Evolutionary conservation across 1,140 invertebrate genomes (phyloP).

Genomic region (Rhynchophorus ferrugineus): DNA sequence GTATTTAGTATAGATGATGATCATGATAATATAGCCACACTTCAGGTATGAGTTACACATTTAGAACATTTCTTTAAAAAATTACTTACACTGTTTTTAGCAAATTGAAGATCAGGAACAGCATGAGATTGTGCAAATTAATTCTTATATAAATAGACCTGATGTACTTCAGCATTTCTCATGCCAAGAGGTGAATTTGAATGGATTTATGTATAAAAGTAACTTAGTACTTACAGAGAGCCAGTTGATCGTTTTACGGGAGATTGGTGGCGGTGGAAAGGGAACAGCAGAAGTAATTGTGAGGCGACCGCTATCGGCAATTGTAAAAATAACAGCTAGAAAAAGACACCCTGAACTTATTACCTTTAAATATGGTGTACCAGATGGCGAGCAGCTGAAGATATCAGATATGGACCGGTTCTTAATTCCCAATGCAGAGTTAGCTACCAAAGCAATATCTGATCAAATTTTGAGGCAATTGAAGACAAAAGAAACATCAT

Average conservation of each 20-base stretch:
- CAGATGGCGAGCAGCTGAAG: conserved; percentile 61
- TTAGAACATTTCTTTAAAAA: not conserved
- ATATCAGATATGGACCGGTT: conserved; percentile 87
- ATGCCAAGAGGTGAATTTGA: conserved; percentile 86
- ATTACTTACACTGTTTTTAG: conserved; percentile 18
- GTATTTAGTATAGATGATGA: conserved; percentile 95
- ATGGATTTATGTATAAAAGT: conserved; percentile 78
- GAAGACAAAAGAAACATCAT: conserved; percentile 40
- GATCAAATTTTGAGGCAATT: conserved; percentile 56
- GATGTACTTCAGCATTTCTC: conserved; percentile 79
- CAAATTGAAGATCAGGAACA: conserved; percentile 50
- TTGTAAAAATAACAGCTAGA: conserved; percentile 94
- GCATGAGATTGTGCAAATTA: conserved; percentile 62
- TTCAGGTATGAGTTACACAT: no score
- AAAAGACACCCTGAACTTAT: conserved; percentile 90
- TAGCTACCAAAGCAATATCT: conserved; percentile 78
- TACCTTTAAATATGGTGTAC: conserved; percentile 87
- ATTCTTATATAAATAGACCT: conserved; percentile 73
- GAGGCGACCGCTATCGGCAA: conserved; percentile 74
- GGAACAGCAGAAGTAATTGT: conserved; percentile 77
- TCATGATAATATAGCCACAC: conserved; percentile 55
- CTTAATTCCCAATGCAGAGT: conserved; percentile 83
- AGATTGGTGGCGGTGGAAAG: conserved; percentile 65
- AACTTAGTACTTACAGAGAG: conserved; percentile 81
- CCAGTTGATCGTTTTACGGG: conserved; percentile 80